phyloP scores from a whole-genome alignment of 2,113 vertebrate species.

The Hypomesus transpacificus region DNA sequence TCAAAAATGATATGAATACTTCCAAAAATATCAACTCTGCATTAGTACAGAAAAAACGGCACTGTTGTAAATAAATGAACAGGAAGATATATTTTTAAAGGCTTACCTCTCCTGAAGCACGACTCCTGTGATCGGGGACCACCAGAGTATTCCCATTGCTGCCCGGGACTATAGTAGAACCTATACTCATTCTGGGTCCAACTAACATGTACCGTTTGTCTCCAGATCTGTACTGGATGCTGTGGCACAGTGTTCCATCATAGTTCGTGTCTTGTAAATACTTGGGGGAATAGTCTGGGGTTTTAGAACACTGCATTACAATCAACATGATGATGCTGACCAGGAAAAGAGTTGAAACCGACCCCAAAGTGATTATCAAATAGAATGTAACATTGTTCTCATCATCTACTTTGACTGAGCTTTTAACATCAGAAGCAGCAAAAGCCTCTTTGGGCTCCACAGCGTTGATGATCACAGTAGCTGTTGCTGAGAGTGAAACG shows the following conservation, averaged over 20 bases:
- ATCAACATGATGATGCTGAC: slow-evolving; percentile 16
- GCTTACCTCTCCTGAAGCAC: too few relatives aligned
- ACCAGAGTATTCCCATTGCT: too few relatives aligned
- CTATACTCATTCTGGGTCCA: slow-evolving; percentile 22
- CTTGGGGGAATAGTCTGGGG: slow-evolving; percentile 6
- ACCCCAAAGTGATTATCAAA: slow-evolving; percentile 22
- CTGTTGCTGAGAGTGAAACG: slow-evolving; percentile 22
- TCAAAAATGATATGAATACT: too few relatives aligned
- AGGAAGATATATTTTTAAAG: slow-evolving; percentile 34
- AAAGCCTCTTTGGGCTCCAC: slow-evolving; percentile 13
- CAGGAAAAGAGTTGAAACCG: slow-evolving; percentile 12
- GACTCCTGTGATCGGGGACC: too few relatives aligned
- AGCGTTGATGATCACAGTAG: slow-evolving; percentile 9
- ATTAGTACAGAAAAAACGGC: too few relatives aligned
- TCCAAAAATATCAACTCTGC: too few relatives aligned
- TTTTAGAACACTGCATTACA: slow-evolving; percentile 20
- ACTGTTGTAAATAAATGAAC: not conserved
- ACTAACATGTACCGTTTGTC: slow-evolving; percentile 26
- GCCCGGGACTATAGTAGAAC: slow-evolving; percentile 5
- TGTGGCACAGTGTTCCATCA: slow-evolving; percentile 10
- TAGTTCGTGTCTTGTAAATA: slow-evolving; percentile 9
- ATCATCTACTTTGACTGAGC: not conserved
- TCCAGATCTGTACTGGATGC: slow-evolving; percentile 21
- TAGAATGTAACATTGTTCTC: slow-evolving; percentile 19
- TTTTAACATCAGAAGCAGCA: slow-evolving; percentile 19